Conservation (phyloP, 2,888 invertebrate species). For the Caenorhabditis becei region DNA sequence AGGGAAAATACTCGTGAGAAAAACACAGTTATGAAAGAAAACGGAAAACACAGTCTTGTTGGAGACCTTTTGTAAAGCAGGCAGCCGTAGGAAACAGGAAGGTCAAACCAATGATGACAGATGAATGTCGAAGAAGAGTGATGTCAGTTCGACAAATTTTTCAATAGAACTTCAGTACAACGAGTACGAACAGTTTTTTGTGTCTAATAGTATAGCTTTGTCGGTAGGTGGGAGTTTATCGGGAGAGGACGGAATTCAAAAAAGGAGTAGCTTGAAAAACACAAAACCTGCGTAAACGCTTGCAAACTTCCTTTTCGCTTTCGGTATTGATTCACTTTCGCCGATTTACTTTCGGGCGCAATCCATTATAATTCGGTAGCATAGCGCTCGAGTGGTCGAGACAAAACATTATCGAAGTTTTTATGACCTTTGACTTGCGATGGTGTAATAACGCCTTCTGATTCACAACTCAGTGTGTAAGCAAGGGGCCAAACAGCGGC, state of each 20-base stretch:
- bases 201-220: too few relatives aligned
- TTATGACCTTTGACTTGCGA: conserved; percentile 1
- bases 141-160: background rate
- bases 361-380: conserved; percentile 9
- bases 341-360: conserved; percentile 10
- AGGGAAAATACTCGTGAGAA: background rate
- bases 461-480: conserved; percentile 6
- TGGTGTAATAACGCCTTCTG: conserved; percentile 27
- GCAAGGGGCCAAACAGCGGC: conserved; percentile 22
- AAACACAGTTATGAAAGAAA: conserved; percentile 27
- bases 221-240: too few relatives aligned
- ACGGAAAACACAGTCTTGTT: background rate
- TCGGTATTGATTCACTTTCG: conserved; percentile 2
- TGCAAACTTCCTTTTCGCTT: background rate
- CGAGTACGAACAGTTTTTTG: too few relatives aligned
- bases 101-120: conserved; percentile 43
- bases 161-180: too few relatives aligned
- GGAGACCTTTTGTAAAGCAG: conserved; percentile 18
- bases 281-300: conserved; percentile 11
- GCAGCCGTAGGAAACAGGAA: conserved; percentile 7
- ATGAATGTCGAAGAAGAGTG: background rate
- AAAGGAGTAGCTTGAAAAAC: conserved; percentile 1
- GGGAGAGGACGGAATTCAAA: background rate
- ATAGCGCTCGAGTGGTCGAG: conserved; percentile 14
- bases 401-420: conserved; percentile 7